Evolutionary conservation across 2,113 vertebrate species (phyloP).

Genomic region (Synchiropus splendidus): DNA sequence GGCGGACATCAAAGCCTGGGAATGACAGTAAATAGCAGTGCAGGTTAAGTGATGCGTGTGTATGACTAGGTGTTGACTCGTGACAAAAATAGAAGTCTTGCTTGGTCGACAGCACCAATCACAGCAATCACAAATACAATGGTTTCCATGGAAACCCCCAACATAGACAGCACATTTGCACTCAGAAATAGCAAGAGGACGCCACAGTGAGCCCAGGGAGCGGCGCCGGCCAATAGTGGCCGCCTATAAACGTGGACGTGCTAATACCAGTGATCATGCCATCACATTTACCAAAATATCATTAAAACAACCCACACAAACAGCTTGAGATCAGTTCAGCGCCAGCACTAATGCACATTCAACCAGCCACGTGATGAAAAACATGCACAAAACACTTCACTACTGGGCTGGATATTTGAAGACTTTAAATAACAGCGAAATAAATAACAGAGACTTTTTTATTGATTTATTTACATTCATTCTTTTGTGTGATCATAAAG

Average conservation of each 20-base stretch:
- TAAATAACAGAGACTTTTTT: neutral
- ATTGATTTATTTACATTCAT: neutral
- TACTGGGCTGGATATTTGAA: too few relatives aligned
- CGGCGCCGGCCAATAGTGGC: slow-evolving; percentile 47
- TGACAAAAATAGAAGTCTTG: slow-evolving; percentile 73
- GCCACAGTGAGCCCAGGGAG: slow-evolving; percentile 48
- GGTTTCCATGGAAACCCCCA: slow-evolving; percentile 72
- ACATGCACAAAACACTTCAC: too few relatives aligned
- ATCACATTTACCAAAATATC: slow-evolving; percentile 36
- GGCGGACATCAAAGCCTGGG: too few relatives aligned
- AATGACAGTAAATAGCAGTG: too few relatives aligned
- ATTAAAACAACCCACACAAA: slow-evolving; percentile 42
- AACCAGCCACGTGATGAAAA: neutral
- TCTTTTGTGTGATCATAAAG: neutral
- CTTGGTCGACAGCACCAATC: slow-evolving; percentile 67
- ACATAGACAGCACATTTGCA: slow-evolving; percentile 67
- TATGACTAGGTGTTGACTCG: slow-evolving; percentile 62
- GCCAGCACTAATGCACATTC: slow-evolving; percentile 25
- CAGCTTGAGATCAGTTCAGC: too few relatives aligned
- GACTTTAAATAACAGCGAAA: too few relatives aligned
- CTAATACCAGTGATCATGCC: slow-evolving; percentile 31
- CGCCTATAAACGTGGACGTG: slow-evolving; percentile 14
- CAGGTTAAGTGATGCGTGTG: slow-evolving; percentile 8
- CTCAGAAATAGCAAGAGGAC: slow-evolving; percentile 62
- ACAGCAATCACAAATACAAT: slow-evolving; percentile 70